These are phyloP conservation scores for Megalops atlanticus DNA, from an alignment of 2,113 vertebrate genomes.

Conservation along the genomic window DNA sequence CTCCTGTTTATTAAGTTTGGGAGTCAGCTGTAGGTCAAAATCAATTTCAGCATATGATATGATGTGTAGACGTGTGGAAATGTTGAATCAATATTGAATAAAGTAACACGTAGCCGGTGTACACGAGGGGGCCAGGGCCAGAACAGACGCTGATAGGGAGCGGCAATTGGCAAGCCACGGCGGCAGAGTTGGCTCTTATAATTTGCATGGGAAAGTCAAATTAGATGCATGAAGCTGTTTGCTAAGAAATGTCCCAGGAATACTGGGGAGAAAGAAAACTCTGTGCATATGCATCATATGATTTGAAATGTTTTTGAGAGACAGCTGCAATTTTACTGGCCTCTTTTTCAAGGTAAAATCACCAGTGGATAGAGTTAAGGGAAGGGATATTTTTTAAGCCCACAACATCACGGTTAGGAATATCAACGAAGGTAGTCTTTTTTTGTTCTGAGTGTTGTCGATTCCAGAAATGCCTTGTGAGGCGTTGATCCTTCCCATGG, in stretches of 20 bases:
- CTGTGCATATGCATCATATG: background rate
- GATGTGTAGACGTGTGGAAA: conserved; percentile 52
- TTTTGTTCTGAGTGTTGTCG: background rate
- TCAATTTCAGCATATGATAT: conserved; percentile 46
- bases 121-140: background rate
- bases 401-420: background rate
- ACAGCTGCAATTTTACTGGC: background rate
- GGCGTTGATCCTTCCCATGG: background rate
- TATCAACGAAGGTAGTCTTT: background rate
- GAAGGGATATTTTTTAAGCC: background rate
- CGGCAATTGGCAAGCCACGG: background rate
- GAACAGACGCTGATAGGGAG: background rate
- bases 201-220: background rate
- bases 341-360: background rate
- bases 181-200: background rate
- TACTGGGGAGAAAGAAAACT: too few relatives aligned
- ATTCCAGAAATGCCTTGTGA: background rate
- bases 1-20: conserved; percentile 69
- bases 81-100: conserved; percentile 63
- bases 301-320: background rate
- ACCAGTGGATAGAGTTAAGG: background rate
- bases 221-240: background rate
- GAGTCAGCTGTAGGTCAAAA: conserved; percentile 58
- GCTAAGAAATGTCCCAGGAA: background rate
- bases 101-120: conserved; percentile 25